Conservation (phyloP, 1,140 invertebrate genomes). For the Elymnias hypermnestra region DNA sequence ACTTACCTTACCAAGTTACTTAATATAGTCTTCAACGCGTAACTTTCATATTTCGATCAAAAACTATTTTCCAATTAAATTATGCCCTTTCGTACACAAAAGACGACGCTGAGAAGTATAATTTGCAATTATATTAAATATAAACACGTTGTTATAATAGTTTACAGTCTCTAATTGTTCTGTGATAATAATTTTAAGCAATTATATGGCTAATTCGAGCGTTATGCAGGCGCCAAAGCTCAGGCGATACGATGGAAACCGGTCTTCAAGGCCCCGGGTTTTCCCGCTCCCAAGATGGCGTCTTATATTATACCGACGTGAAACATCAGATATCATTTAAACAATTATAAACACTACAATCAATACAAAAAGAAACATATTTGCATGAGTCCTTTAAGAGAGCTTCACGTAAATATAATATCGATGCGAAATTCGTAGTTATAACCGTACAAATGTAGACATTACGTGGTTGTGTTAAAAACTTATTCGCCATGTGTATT, state of each 20-base stretch:
- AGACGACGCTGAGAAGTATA: no score
- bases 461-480: constrained; percentile 2
- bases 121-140: not conserved
- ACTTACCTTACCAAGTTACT: no score
- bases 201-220: constrained; percentile 12
- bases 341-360: constrained; percentile 2
- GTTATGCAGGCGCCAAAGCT: constrained; percentile 30
- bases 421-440: constrained; percentile 1
- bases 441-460: constrained; percentile 4
- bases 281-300: constrained; percentile 56
- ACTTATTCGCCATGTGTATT: not conserved
- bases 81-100: no score
- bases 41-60: no score
- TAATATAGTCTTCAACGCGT: no score
- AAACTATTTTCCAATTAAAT: no score
- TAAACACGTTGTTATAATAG: not conserved
- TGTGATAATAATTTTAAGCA: constrained; percentile 4
- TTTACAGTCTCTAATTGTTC: constrained; percentile 4
- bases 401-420: constrained; percentile 2
- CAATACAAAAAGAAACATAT: not conserved
- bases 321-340: not conserved
- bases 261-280: constrained; percentile 60
- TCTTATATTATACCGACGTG: constrained; percentile 9
- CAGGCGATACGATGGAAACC: constrained; percentile 37
- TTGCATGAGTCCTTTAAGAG: not conserved